phyloP scores from a whole-genome alignment of 2,797 vertebrate species.

The Macrochelys suwanniensis region DNA sequence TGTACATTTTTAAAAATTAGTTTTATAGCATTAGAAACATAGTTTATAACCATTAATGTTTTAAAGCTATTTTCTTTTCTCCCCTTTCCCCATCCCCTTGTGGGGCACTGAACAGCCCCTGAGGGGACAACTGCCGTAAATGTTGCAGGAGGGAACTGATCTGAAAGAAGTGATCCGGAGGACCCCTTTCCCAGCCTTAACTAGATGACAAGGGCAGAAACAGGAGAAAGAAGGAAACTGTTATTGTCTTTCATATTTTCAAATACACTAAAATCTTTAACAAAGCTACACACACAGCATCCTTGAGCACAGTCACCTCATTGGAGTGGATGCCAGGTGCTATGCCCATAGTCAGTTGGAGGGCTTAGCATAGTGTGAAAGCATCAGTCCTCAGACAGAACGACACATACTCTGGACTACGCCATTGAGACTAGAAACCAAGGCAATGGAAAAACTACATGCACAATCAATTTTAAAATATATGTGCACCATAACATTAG shows the following conservation, averaged over 20 bases:
- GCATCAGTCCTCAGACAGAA: neutral
- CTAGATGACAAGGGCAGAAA: constrained; percentile 14
- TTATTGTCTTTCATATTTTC: neutral
- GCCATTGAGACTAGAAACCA: neutral
- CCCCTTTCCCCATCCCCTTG: neutral
- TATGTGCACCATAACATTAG: neutral
- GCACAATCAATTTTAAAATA: neutral
- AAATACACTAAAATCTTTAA: neutral
- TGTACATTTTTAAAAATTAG: neutral
- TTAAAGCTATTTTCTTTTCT: neutral
- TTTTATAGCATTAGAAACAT: neutral
- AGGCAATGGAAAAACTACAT: neutral
- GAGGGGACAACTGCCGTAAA: constrained; percentile 44
- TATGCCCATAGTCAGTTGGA: neutral
- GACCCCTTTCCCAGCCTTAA: constrained; percentile 17
- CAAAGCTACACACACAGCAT: neutral
- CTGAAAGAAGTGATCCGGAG: constrained; percentile 36
- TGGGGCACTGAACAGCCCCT: neutral
- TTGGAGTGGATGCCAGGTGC: neutral
- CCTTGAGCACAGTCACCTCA: neutral
- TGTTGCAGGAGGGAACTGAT: constrained; percentile 50
- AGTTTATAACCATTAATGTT: neutral
- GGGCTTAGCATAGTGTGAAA: accelerated
- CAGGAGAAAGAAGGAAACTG: constrained; percentile 14
- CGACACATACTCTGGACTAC: neutral